Evolutionary conservation across 2,113 vertebrate species (phyloP).

Genomic region (Lasiurus cinereus): DNA sequence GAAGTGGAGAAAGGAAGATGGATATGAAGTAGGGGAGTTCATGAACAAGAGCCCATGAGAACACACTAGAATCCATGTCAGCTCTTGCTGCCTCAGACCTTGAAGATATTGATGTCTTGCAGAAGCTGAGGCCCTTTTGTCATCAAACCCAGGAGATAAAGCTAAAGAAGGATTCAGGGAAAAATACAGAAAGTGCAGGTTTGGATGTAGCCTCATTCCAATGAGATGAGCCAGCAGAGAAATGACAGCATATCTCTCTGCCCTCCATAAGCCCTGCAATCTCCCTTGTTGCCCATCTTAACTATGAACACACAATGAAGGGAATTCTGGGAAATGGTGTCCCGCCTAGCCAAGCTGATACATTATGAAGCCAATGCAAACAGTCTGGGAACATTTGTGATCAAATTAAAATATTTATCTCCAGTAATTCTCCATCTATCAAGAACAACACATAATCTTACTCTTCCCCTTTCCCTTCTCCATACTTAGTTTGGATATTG

Average conservation of each 20-base stretch:
- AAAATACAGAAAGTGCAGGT: neutral
- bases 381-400: neutral
- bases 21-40: neutral
- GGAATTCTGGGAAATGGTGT: neutral
- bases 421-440: neutral
- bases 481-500: neutral
- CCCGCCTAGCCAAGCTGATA: fast-evolving
- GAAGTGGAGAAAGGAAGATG: neutral
- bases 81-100: neutral
- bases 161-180: neutral
- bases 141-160: neutral
- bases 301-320: neutral
- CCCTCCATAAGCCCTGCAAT: neutral
- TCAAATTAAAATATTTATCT: neutral
- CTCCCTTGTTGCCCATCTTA: neutral
- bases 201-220: neutral
- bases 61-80: neutral
- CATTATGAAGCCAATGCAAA: neutral
- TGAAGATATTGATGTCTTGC: neutral
- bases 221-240: neutral
- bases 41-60: neutral
- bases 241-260: neutral
- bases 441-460: neutral
- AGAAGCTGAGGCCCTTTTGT: neutral
- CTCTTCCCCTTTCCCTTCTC: neutral